These are phyloP conservation scores for Formica selysi DNA, from an alignment of 1,140 invertebrate species.

Conservation along the genomic window DNA sequence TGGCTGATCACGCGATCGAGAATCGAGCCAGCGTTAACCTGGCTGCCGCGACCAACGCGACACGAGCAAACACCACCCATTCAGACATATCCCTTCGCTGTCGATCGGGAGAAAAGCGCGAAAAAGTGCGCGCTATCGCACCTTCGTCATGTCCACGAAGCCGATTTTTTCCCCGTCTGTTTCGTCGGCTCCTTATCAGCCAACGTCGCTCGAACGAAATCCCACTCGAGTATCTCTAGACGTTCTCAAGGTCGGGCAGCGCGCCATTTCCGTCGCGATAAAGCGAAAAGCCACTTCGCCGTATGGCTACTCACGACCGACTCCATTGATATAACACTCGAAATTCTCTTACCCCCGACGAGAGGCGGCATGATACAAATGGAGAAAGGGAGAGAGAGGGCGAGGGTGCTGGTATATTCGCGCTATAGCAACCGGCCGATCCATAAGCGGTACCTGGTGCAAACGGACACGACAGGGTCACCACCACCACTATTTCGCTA, in stretches of 20 bases:
- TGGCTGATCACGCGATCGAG: constrained; percentile 95
- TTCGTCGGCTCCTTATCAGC: constrained; percentile 39
- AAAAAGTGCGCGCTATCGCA: not conserved
- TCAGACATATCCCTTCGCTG: constrained; percentile 79
- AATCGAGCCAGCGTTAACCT: constrained; percentile 90
- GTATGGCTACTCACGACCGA: constrained; percentile 64
- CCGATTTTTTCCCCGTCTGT: not conserved
- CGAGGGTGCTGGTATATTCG: constrained; percentile 47
- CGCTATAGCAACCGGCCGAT: constrained; percentile 83
- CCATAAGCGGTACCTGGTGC: constrained; percentile 84
- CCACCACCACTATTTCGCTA: constrained; percentile 45
- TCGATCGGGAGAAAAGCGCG: constrained; percentile 1
- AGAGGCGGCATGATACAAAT: constrained; percentile 3
- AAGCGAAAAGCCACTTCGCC: constrained; percentile 51
- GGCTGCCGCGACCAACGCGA: constrained; percentile 81
- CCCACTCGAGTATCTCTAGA: constrained; percentile 25
- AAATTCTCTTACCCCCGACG: constrained; percentile 45
- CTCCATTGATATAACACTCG: constrained; percentile 62
- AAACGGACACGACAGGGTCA: constrained; percentile 81
- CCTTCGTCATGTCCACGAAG: not conserved
- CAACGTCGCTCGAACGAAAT: constrained; percentile 33
- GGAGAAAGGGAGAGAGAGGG: not conserved
- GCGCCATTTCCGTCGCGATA: constrained; percentile 61
- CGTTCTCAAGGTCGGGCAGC: constrained; percentile 51
- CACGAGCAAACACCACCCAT: constrained; percentile 85